Base-by-base conservation (phyloP, 2,113 vertebrate genomes). In the Oreochromis aureus region DNA sequence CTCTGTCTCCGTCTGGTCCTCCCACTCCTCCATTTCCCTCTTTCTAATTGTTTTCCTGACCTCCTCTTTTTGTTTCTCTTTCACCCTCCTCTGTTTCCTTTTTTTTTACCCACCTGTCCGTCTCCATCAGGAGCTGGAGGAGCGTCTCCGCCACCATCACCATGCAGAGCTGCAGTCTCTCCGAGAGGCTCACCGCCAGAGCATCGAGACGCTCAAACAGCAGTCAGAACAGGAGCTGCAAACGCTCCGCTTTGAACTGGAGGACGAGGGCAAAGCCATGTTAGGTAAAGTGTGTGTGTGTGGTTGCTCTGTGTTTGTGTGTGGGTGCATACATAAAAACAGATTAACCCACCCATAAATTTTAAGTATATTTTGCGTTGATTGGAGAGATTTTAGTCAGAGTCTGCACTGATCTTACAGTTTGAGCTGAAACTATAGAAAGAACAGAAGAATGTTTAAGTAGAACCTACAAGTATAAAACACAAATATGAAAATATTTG, bases 201-300 rank as follows among this genome's bases (percentile, higher is more conserved):
- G 97, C 63, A 97, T 99, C 91, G 98, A 99, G 95, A 97, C 97
- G 32, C 98, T 99, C 91, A 98, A 98, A 87, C 85, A 98, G 93
- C 98, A 99, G 94, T 99, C 99, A 66, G 98, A 98, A 19, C 98
- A 99, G 88, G 98, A 99, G 82, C 97, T 99, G 86, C 99, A 99
- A 89, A 99, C 98, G 0, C 97, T 99, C 10, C 97, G 98, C 89
- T 99, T 99, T 86, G 99, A 99, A 63, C 95, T 99, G 93, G 98
- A 99, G 94, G 98, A 99, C 73, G 99, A 99, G 96, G 98, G 98
- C 91, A 99, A 99, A 95, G 98, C 98, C 88, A 98, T 99, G 98
- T 97, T 99, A 94, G 99, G 99, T 99, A 88, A 88, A 95, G 18
- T 3, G 39, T 54, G 53, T 54, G 78, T 53, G 41, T 32, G 1